Conservation (phyloP, 1,140 invertebrate genomes). For the Camponotus floridanus region DNA sequence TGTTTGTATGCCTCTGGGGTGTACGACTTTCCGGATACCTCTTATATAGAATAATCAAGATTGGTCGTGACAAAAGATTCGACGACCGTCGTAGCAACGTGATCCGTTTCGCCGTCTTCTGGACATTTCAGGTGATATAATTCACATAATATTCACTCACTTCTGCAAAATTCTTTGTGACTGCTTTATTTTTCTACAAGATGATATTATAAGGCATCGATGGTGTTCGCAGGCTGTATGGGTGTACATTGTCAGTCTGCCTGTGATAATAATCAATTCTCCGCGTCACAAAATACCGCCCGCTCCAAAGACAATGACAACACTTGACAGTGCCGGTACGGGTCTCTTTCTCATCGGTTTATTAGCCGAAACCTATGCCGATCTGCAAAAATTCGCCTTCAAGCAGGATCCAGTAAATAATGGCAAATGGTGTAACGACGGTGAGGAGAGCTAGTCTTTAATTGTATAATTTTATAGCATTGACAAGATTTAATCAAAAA, state of each 20-base stretch:
- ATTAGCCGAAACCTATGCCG: slow-evolving; percentile 95
- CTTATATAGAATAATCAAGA: slow-evolving; percentile 94
- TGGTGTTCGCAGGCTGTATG: slow-evolving; percentile 91
- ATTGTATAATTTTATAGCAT: background rate
- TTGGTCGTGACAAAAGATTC: slow-evolving; percentile 96
- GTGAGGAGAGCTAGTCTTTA: slow-evolving; percentile 80
- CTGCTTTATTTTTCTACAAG: background rate
- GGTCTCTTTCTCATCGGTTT: slow-evolving; percentile 94
- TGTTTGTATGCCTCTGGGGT: slow-evolving; percentile 95
- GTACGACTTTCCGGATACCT: slow-evolving; percentile 93
- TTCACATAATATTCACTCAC: too few species aligned
- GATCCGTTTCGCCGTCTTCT: slow-evolving; percentile 95
- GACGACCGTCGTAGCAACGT: slow-evolving; percentile 95
- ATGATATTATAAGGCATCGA: slow-evolving; percentile 15
- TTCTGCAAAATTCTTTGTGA: too few species aligned
- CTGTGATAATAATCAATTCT: slow-evolving; percentile 96
- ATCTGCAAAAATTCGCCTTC: slow-evolving; percentile 96
- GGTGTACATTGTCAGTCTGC: slow-evolving; percentile 96
- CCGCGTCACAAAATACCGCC: slow-evolving; percentile 92
- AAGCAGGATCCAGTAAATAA: slow-evolving; percentile 94
- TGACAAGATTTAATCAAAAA: background rate
- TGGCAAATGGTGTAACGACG: slow-evolving; percentile 96
- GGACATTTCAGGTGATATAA: slow-evolving; percentile 93
- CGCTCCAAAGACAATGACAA: slow-evolving; percentile 93
- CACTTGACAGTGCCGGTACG: slow-evolving; percentile 93